Percentiles rank a stretch among this genome's conserved stretches.
phyloP scores from a whole-genome alignment of 35 echinoderm and acorn worm species.

The Apostichopus japonicus region DNA sequence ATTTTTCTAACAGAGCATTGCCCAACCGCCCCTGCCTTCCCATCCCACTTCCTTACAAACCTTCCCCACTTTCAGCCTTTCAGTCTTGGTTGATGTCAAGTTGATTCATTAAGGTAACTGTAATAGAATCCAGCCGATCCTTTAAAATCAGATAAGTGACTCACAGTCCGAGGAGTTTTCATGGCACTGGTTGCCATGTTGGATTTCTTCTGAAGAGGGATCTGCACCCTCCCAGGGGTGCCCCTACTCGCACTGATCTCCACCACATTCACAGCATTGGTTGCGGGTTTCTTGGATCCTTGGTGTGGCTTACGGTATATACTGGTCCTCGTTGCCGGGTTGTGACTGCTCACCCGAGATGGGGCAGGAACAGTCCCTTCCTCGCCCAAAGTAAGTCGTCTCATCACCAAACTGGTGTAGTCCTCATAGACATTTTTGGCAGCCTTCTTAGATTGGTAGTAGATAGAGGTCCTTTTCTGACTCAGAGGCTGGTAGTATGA shows the following conservation, averaged over 20 bases:
- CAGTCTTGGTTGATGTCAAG: too few species aligned
- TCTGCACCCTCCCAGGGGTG: slow-evolving; percentile 44
- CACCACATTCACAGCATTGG: neutral
- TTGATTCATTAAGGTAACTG: too few species aligned
- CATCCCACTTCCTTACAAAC: too few species aligned
- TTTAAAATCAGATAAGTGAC: neutral
- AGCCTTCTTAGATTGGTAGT: slow-evolving; percentile 45
- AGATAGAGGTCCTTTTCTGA: slow-evolving; percentile 67
- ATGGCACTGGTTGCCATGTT: neutral
- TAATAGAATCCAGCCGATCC: too few species aligned
- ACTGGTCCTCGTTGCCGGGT: neutral
- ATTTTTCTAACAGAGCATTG: neutral
- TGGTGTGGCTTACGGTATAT: neutral
- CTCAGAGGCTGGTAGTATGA: neutral
- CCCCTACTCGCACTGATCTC: neutral
- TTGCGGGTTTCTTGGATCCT: neutral
- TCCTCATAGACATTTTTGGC: slow-evolving; percentile 10
- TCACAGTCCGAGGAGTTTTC: slow-evolving; percentile 63
- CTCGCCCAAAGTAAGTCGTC: neutral
- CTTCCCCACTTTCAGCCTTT: neutral
- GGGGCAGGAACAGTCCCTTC: neutral
- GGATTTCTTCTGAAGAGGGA: neutral
- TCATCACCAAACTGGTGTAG: slow-evolving; percentile 1
- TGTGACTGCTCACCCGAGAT: neutral
- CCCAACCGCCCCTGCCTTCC: too few species aligned